Evolutionary conservation across 2,113 vertebrate species (phyloP).

Genomic region (Ctenomys sociabilis): DNA sequence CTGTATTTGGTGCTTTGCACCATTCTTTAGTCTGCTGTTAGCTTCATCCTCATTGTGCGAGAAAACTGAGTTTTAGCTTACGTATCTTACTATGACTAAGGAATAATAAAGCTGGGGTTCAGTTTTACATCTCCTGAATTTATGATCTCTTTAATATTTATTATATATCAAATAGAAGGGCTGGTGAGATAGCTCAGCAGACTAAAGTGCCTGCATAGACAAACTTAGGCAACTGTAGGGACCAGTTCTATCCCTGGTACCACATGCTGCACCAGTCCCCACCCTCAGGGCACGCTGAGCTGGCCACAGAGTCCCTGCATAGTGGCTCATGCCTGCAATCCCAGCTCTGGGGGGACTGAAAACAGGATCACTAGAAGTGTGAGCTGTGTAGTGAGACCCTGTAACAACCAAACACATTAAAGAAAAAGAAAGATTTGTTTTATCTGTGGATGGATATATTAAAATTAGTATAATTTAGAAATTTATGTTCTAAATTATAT

Average conservation of each 20-base stretch:
- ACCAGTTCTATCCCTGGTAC: too few relatives aligned
- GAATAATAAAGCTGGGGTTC: constrained; percentile 25
- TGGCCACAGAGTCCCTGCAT: too few relatives aligned
- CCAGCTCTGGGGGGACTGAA: too few relatives aligned
- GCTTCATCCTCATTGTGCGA: background rate
- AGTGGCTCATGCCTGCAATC: too few relatives aligned
- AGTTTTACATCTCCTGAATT: constrained; percentile 39
- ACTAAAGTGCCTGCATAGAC: too few relatives aligned
- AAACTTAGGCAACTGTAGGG: too few relatives aligned
- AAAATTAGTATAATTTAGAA: constrained; percentile 49
- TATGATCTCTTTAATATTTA: constrained; percentile 24
- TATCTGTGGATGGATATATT: constrained; percentile 29
- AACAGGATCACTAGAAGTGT: too few relatives aligned
- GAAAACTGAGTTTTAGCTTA: background rate
- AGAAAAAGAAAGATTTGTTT: background rate
- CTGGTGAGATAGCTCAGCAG: too few relatives aligned
- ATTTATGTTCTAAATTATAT: background rate
- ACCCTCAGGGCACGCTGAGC: too few relatives aligned
- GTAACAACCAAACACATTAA: too few relatives aligned
- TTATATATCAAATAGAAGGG: constrained; percentile 18
- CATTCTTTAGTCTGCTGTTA: background rate
- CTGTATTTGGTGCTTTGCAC: background rate
- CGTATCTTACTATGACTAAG: background rate
- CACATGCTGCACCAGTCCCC: too few relatives aligned
- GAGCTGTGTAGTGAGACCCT: too few relatives aligned